phyloP scores from a whole-genome alignment of 2,888 invertebrate genomes.

The Celastrina argiolus region DNA sequence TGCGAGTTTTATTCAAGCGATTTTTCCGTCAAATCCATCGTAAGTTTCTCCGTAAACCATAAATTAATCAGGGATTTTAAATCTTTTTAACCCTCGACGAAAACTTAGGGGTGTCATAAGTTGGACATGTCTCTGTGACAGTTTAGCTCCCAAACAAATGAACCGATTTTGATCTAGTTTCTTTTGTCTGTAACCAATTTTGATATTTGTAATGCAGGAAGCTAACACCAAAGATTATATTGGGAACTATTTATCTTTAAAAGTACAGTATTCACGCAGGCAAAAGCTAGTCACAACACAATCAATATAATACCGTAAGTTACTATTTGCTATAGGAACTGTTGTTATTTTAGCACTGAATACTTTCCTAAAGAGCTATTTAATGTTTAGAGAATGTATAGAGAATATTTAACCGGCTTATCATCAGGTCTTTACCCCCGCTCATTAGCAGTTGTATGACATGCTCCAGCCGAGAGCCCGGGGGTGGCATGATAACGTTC shows the following conservation, averaged over 20 bases:
- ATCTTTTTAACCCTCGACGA: neutral
- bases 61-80: neutral
- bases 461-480: conserved; percentile 12
- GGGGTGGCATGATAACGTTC: conserved; percentile 1
- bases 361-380: neutral
- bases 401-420: conserved; percentile 7
- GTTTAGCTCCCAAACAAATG: no score
- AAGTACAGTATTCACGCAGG: no score
- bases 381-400: neutral
- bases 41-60: neutral
- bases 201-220: no score
- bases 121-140: no score
- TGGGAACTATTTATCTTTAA: no score
- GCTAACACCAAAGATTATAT: no score
- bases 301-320: no score
- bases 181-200: no score
- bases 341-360: neutral
- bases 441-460: conserved; percentile 17
- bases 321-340: no score
- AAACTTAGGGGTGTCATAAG: no score
- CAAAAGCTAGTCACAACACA: no score
- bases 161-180: no score
- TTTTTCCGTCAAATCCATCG: neutral
- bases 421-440: conserved; percentile 14
- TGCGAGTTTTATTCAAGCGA: neutral